A percentile compares a stretch with the other conserved stretches of the same genome.
Evolutionary conservation across 2,797 vertebrate species (phyloP).

Genomic region (Myotis daubentonii): DNA sequence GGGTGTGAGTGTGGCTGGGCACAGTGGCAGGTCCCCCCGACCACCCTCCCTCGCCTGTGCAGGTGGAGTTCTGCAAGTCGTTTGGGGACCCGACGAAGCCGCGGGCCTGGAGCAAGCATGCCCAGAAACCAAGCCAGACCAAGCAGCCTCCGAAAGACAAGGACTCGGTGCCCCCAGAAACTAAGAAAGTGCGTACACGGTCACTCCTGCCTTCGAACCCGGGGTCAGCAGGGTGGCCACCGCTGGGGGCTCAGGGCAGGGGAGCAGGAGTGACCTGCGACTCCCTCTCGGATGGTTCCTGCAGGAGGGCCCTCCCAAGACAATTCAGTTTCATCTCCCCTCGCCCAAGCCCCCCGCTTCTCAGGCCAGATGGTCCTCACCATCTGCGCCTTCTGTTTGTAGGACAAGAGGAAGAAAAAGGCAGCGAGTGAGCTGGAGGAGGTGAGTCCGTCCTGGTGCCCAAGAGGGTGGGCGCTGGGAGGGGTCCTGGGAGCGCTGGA

Average conservation of each 20-base stretch:
- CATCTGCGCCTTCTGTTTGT: neutral
- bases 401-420: constrained; percentile 87
- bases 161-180: neutral
- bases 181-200: constrained; percentile 78
- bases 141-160: constrained; percentile 49
- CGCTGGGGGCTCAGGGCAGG: neutral
- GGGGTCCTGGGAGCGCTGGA: fast-evolving
- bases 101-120: constrained; percentile 95
- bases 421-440: constrained; percentile 81
- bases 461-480: fast-evolving
- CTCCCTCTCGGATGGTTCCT: neutral
- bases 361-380: neutral
- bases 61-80: constrained; percentile 96
- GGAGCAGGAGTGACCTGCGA: neutral
- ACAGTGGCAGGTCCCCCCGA: fast-evolving
- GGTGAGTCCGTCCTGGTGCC: constrained; percentile 84
- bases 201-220: fast-evolving
- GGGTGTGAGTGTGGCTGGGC: fast-evolving
- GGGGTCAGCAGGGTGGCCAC: neutral
- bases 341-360: no score
- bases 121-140: constrained; percentile 79
- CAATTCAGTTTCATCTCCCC: fast-evolving
- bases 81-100: constrained; percentile 95
- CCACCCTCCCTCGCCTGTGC: neutral
- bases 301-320: neutral